Conservation (phyloP, 2,888 invertebrate genomes). For the Petrophora chlorosata region DNA sequence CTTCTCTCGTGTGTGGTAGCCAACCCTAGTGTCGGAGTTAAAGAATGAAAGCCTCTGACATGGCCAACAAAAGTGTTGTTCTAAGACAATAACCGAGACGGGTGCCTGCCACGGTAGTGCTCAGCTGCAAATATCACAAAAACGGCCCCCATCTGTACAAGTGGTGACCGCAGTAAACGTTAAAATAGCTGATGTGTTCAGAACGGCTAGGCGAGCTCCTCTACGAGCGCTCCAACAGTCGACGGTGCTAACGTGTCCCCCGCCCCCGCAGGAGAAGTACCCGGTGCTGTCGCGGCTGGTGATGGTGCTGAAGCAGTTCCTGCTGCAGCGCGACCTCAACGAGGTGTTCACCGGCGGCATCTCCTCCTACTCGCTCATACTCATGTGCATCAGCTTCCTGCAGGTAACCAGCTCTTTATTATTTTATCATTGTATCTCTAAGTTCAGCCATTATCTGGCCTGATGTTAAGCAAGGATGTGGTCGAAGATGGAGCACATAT, state of each 20-base stretch:
- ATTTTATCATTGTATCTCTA: background rate
- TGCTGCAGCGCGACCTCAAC: constrained; percentile 98
- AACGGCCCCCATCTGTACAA: no score
- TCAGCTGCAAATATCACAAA: no score
- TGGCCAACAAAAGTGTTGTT: no score
- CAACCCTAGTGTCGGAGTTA: background rate
- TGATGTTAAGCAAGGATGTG: background rate
- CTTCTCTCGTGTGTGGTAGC: no score
- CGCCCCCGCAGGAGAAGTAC: constrained; percentile 88
- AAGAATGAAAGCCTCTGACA: background rate
- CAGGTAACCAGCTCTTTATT: constrained; percentile 10
- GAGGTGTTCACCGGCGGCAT: constrained; percentile 99
- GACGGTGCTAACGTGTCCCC: no score
- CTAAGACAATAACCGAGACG: no score
- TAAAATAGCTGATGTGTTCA: background rate
- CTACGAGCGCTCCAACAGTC: no score
- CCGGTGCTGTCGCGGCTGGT: constrained; percentile 97
- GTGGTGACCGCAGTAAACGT: no score
- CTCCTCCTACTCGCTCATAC: constrained; percentile 98
- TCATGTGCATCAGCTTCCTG: constrained; percentile 99
- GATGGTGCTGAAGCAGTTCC: constrained; percentile 98
- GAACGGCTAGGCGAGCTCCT: no score
- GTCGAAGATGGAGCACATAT: background rate
- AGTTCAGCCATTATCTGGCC: background rate
- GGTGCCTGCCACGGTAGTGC: no score